Base-by-base conservation (phyloP, 2,888 invertebrate species). In the Agrochola circellaris region DNA sequence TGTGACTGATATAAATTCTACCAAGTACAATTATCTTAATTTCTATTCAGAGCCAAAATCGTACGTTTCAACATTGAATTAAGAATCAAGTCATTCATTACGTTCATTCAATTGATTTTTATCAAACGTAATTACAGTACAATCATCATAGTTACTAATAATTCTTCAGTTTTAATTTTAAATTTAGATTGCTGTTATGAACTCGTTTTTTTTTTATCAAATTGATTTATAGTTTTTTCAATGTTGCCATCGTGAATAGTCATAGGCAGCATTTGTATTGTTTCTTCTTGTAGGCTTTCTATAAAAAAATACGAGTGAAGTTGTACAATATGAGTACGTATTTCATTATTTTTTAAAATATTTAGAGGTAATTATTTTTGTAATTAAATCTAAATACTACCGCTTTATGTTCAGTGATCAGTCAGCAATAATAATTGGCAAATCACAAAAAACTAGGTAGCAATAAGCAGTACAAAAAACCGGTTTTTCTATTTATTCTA, bases 31-130 rank as follows among this genome's bases (percentile, higher is more conserved):
- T 15, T 60, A 6, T 20, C 13, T 20, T 13, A 42, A 58, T 58
- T 70, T 58, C 9, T 30, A 20, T 42, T 30, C 20, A 30, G 42
- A 13, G 17, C 20, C 15, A 13, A 26, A 26, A 26, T 34, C 9
- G 9, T 7, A 51, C 8, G 17, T 20, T 30, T 42, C 8, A n/a
- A 45, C 3, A 48, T 48, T 48, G 17, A 48, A 45, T 9, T 15
- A 8, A 68, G 13, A 6, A 68, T 13, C 20, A 45, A 13, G 13
- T 6, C 15, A 45, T 73, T 72, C 15, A 30, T 42, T 42, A 42
- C 9, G n/a, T 73, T 30, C 45, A 54, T 45, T 56, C 34, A 75
- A 75, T 64, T 64, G 54, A 45, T 30, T 42, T 54, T n/a, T 73
- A 62, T 73, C 2, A 60, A 74, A 20, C 8, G 13, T 45, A 30